phyloP scores from a whole-genome alignment of 2,797 vertebrate genomes.

The Xenops minutus region DNA sequence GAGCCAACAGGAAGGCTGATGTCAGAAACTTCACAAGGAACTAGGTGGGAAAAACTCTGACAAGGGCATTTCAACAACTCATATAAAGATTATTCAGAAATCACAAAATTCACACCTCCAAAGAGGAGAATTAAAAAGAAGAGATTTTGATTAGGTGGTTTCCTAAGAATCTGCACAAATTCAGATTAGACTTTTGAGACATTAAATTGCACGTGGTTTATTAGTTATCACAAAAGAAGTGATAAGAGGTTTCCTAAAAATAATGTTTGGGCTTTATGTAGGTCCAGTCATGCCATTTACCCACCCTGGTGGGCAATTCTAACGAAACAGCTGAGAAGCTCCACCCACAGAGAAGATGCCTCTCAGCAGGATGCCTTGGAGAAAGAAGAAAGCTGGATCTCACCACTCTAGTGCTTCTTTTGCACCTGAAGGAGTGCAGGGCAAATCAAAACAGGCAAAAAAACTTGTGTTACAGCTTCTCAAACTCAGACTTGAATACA shows the following conservation, averaged over 20 bases:
- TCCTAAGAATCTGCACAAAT: not conserved
- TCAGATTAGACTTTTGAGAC: not conserved
- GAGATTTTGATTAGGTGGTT: not conserved
- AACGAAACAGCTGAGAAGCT: not conserved
- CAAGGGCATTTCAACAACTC: not conserved
- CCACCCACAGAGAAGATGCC: not conserved
- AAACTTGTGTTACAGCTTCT: not conserved
- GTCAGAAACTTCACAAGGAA: not conserved
- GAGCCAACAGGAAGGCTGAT: not conserved
- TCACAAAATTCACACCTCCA: not conserved
- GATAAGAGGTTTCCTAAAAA: not conserved
- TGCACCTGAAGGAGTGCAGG: not conserved
- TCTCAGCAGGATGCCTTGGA: not conserved
- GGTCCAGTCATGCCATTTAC: rapidly evolving
- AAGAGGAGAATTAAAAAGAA: not conserved
- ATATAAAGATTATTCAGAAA: not conserved
- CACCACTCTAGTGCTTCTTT: not conserved
- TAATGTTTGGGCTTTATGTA: not conserved
- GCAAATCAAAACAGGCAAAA: not conserved
- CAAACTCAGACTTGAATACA: not conserved
- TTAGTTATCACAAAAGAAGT: not conserved
- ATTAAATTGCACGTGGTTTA: not conserved
- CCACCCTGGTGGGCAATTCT: not conserved
- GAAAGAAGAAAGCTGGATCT: not conserved
- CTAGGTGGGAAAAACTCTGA: not conserved